Conservation (phyloP, 1,140 invertebrate species). For the Coenobita brevimanus region DNA sequence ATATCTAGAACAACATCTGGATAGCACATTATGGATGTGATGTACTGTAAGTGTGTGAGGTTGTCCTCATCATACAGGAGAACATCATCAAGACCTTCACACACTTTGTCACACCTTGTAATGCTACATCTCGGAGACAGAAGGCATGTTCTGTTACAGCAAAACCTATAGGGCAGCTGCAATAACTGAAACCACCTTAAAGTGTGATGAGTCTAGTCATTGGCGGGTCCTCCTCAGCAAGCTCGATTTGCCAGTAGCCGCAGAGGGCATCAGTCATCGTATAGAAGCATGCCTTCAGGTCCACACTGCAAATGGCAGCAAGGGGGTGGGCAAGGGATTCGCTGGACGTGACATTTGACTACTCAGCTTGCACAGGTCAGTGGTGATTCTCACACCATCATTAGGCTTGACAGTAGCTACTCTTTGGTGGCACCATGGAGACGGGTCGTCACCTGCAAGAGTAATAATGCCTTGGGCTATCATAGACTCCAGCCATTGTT, state of each 20-base stretch:
- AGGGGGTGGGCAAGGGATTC: constrained; percentile 25
- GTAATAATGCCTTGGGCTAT: too few relatives aligned
- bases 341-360: neutral
- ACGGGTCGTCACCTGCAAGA: constrained; percentile 13
- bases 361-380: constrained; percentile 11
- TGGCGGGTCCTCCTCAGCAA: constrained; percentile 8
- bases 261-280: neutral
- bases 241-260: constrained; percentile 25
- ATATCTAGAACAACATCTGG: neutral
- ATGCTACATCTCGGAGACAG: neutral
- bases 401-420: neutral
- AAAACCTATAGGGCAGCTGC: neutral
- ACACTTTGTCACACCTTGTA: too few relatives aligned
- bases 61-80: neutral
- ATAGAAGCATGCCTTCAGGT: neutral
- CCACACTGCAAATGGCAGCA: neutral
- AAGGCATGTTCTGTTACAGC: neutral
- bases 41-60: neutral
- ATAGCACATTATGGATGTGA: neutral
- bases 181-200: neutral
- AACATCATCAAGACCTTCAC: neutral
- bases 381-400: constrained; percentile 3
- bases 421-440: neutral
- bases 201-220: constrained; percentile 25
- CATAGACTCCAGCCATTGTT: constrained; percentile 8